Evolutionary conservation across 2,888 invertebrate genomes (phyloP).

Genomic region (Drosophila niveifrons): DNA sequence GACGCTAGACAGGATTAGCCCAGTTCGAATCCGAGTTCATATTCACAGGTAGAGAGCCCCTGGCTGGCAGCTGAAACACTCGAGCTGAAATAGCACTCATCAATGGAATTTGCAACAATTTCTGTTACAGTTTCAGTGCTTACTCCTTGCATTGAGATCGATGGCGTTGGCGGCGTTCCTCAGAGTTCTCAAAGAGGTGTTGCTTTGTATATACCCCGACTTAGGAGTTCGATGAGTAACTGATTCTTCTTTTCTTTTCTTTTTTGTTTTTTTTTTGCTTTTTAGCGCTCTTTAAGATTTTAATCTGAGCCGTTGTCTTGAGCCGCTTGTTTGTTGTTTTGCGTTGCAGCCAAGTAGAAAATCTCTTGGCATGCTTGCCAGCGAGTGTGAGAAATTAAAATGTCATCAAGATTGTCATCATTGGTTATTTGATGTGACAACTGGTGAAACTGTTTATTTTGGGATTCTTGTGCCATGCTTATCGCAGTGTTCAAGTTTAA

Average conservation of each 20-base stretch:
- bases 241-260: slow-evolving; percentile 8
- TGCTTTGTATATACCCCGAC: slow-evolving; percentile 61
- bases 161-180: slow-evolving; percentile 37
- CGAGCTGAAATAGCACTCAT: slow-evolving; percentile 25
- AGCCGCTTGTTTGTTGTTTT: slow-evolving; percentile 57
- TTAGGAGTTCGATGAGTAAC: slow-evolving; percentile 56
- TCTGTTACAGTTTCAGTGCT: slow-evolving; percentile 27
- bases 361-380: slow-evolving; percentile 56
- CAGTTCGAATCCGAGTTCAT: slow-evolving; percentile 49
- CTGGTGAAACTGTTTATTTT: slow-evolving; percentile 53
- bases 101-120: slow-evolving; percentile 49
- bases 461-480: slow-evolving; percentile 31
- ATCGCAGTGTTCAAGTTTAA: slow-evolving; percentile 71
- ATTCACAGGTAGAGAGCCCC: slow-evolving; percentile 45
- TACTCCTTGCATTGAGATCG: slow-evolving; percentile 12
- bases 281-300: slow-evolving; percentile 79
- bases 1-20: slow-evolving; percentile 69
- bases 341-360: slow-evolving; percentile 75
- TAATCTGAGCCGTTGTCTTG: slow-evolving; percentile 66
- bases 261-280: slow-evolving; percentile 37
- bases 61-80: slow-evolving; percentile 39
- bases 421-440: slow-evolving; percentile 74
- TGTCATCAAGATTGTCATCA: slow-evolving; percentile 84
- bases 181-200: slow-evolving; percentile 71
- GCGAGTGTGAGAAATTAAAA: slow-evolving; percentile 80